These are phyloP conservation scores for Mastomys coucha DNA, from an alignment of 2,113 vertebrate species.

Conservation along the genomic window DNA sequence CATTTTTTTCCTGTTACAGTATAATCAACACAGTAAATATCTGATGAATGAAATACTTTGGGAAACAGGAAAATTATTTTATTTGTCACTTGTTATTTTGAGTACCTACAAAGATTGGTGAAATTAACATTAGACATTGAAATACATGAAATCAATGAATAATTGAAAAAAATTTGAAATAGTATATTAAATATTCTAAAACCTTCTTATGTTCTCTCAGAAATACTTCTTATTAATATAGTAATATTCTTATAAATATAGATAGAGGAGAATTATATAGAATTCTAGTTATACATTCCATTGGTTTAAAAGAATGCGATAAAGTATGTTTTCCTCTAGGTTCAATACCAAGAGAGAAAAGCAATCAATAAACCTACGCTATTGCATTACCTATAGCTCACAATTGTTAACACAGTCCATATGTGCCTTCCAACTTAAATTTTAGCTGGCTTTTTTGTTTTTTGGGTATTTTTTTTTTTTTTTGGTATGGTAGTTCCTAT, in stretches of 20 bases:
- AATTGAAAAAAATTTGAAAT: background rate
- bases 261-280: background rate
- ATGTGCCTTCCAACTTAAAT: background rate
- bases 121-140: background rate
- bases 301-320: background rate
- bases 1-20: background rate
- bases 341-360: background rate
- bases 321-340: background rate
- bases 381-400: background rate
- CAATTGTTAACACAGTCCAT: background rate
- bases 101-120: background rate
- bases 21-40: background rate
- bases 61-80: background rate
- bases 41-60: background rate
- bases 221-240: background rate
- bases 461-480: too few species aligned
- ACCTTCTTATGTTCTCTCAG: background rate
- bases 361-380: background rate
- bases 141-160: background rate
- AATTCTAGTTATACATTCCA: background rate
- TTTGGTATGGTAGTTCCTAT: background rate
- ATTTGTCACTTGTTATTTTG: background rate
- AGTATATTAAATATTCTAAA: background rate
- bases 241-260: background rate
- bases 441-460: background rate